These are phyloP conservation scores for Acridotheres tristis DNA, from an alignment of 2,797 vertebrate species.

Conservation along the genomic window DNA sequence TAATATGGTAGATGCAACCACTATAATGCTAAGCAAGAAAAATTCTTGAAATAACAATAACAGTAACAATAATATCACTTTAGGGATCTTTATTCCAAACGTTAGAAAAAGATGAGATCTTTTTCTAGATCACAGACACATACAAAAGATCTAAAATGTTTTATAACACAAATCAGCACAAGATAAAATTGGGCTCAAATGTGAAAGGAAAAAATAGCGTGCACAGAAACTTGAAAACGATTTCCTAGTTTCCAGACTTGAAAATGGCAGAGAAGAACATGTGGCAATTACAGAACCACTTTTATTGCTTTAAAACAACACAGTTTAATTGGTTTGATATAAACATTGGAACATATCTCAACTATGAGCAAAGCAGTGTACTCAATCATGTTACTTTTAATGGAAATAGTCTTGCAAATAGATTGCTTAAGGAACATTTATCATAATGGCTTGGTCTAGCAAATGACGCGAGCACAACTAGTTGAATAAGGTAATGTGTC, in stretches of 20 bases:
- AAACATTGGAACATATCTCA: constrained; percentile 58
- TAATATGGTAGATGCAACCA: background rate
- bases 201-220: background rate
- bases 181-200: constrained; percentile 1
- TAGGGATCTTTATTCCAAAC: background rate
- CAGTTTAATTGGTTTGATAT: constrained; percentile 37
- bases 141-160: background rate
- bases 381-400: constrained; percentile 67
- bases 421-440: constrained; percentile 23
- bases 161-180: background rate
- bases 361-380: constrained; percentile 30
- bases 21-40: background rate
- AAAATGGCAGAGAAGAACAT: constrained; percentile 28
- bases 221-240: constrained; percentile 8
- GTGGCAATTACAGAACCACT: constrained; percentile 48
- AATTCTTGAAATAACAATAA: background rate
- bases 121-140: background rate
- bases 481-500: constrained; percentile 61
- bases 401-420: constrained; percentile 64
- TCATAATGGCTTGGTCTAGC: constrained; percentile 58
- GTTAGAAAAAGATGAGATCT: background rate
- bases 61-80: background rate
- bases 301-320: constrained; percentile 55
- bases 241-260: background rate
- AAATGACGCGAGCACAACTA: constrained; percentile 26